Evolutionary conservation across 2,797 vertebrate genomes (phyloP), one percentile per base, ranked within the genome.

Genomic region (Syndactyla subalaris): DNA sequence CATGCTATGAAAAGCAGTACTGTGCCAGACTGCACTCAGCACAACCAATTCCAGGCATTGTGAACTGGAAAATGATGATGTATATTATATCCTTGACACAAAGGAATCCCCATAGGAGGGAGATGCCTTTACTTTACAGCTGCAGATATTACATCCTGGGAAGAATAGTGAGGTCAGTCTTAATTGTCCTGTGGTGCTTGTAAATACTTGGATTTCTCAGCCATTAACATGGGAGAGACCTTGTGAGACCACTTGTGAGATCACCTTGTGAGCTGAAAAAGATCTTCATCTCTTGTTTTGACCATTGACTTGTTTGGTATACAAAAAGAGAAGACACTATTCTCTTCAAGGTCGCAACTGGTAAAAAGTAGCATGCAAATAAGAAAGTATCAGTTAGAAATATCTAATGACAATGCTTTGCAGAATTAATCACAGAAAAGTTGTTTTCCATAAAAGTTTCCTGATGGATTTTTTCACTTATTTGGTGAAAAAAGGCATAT

Each of bases 1-100:
- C 75, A 76, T 94, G 77, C 88, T 94, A 62, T 77, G 72, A 95
- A 92, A 88, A 94, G 55, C 84, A 93, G 79, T 91, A 75, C 61
- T 91, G 78, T 85, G 41, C 80, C 83, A 88, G 90, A 84, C 41
- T 78, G 26, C 63, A 52, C 49, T 45, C 52, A 85, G 67, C 59
- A 87, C 84, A 96, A 48, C 68, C 48, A 15, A 73, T 92, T 87
- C 79, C 38, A 73, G 51, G 29, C 24, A 73, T 36, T 89, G n/a
- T 70, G 55, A 85, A 41, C 32, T 76, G 71, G 39, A 87, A 89
- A 82, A 92, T 41, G 26, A 70, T 79, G 87, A 76, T 22, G 24
- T 76, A 48, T 16, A 55, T 4, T 43, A 27, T 82, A 20, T 55
- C 36, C 39, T 76, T 79, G 55, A 76, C 46, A 74, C 34, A 87